phyloP scores from a whole-genome alignment of 1,140 invertebrate genomes.

The Dysdera silvatica region DNA sequence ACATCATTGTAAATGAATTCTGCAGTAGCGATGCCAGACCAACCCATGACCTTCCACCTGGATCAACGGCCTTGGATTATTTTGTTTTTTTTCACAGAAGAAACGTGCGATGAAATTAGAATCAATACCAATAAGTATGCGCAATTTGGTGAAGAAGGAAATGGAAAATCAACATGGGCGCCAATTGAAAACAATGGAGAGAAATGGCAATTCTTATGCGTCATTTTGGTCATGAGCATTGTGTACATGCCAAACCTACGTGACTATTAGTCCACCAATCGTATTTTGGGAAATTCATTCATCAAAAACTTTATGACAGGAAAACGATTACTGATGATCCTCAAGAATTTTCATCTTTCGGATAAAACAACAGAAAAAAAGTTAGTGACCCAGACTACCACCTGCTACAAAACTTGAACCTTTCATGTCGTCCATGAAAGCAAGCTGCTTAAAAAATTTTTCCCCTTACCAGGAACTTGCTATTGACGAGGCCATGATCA shows the following conservation, averaged over 20 bases:
- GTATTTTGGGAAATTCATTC: neutral
- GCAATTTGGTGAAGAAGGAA: neutral
- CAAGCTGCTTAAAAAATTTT: neutral
- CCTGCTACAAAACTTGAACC: neutral
- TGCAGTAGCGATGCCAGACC: no score
- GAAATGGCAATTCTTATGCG: neutral
- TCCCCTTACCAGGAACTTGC: neutral
- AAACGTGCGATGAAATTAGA: neutral
- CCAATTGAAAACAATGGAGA: neutral
- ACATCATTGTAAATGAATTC: no score
- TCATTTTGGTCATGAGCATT: neutral
- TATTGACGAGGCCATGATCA: neutral
- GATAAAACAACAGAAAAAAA: neutral
- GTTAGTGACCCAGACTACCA: neutral
- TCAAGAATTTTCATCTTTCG: neutral
- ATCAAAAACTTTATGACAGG: neutral
- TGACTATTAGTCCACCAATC: neutral
- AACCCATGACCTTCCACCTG: no score
- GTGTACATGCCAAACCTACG: neutral
- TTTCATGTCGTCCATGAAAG: neutral
- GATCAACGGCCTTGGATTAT: no score
- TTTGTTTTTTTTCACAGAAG: neutral
- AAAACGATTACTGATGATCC: neutral
- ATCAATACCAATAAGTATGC: conserved; percentile 7
- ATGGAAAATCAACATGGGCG: neutral